Conservation (phyloP, 1,140 invertebrate genomes). For the Tetramorium parvispinum region DNA sequence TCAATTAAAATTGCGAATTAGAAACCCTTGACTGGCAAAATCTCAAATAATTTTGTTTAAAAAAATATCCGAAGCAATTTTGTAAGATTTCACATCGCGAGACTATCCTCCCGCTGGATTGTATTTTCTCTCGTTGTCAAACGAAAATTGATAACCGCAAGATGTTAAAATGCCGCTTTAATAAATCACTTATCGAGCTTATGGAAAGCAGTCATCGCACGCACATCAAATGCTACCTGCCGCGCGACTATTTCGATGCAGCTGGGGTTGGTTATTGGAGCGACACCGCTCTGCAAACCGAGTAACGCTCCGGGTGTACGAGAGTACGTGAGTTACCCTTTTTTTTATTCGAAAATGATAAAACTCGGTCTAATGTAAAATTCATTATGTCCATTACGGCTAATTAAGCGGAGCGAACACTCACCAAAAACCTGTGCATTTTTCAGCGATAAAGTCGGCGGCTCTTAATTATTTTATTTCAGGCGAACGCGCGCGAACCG, state of each 20-base stretch:
- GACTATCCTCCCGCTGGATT: background rate
- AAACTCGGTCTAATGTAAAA: slow-evolving; percentile 70
- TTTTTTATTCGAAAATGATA: slow-evolving; percentile 69
- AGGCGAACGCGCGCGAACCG: slow-evolving; percentile 20
- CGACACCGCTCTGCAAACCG: background rate
- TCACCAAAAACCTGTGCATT: slow-evolving; percentile 61
- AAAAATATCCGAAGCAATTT: background rate
- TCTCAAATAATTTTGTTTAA: background rate
- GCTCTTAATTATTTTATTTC: slow-evolving; percentile 75
- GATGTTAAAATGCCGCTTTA: background rate
- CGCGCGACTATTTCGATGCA: background rate
- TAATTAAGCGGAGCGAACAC: slow-evolving; percentile 70
- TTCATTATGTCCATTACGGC: slow-evolving; percentile 71
- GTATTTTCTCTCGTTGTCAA: too few relatives aligned
- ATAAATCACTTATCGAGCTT: background rate
- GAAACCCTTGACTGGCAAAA: background rate
- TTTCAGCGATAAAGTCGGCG: slow-evolving; percentile 70
- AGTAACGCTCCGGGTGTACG: background rate
- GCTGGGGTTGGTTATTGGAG: background rate
- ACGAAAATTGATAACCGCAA: background rate
- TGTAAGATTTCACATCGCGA: background rate
- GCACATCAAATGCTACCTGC: background rate
- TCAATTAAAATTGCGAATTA: background rate
- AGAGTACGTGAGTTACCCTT: slow-evolving; percentile 34
- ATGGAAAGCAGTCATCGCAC: background rate